Conservation (phyloP, 2,888 invertebrate species). For the Tinea trinotella region DNA sequence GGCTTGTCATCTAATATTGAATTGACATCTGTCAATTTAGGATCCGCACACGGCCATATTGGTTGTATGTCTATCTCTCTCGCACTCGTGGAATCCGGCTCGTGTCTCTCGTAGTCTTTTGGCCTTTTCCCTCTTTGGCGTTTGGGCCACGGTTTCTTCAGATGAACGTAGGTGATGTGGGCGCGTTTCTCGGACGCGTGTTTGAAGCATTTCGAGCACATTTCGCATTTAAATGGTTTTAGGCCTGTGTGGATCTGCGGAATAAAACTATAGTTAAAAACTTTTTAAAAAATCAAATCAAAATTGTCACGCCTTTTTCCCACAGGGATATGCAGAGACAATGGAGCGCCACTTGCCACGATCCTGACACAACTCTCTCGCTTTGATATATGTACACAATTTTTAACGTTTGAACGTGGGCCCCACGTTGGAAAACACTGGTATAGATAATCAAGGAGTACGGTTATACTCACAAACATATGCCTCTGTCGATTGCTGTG, state of each 20-base stretch:
- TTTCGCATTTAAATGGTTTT: constrained; percentile 54
- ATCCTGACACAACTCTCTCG: too few species aligned
- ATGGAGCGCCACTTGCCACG: too few species aligned
- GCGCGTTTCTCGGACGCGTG: constrained; percentile 55
- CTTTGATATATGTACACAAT: too few species aligned
- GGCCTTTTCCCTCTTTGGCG: constrained; percentile 40
- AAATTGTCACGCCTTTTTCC: too few species aligned
- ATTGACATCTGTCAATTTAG: constrained; percentile 38
- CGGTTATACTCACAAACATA: constrained; percentile 50
- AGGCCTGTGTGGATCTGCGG: constrained; percentile 54
- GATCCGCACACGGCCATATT: constrained; percentile 35
- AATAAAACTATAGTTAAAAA: too few species aligned
- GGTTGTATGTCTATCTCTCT: constrained; percentile 12
- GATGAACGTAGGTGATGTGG: constrained; percentile 54
- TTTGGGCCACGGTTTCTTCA: constrained; percentile 65
- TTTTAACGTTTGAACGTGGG: too few species aligned
- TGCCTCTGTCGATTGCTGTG: constrained; percentile 56
- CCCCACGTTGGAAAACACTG: too few species aligned
- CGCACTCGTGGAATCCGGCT: not conserved
- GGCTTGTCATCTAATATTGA: constrained; percentile 41
- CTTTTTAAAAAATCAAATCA: too few species aligned
- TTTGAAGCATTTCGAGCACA: constrained; percentile 59
- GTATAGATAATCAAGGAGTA: not conserved
- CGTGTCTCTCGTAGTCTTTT: constrained; percentile 24
- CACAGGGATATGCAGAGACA: too few species aligned